Conservation (phyloP, 1,140 invertebrate species). For the Bombus polaris region DNA sequence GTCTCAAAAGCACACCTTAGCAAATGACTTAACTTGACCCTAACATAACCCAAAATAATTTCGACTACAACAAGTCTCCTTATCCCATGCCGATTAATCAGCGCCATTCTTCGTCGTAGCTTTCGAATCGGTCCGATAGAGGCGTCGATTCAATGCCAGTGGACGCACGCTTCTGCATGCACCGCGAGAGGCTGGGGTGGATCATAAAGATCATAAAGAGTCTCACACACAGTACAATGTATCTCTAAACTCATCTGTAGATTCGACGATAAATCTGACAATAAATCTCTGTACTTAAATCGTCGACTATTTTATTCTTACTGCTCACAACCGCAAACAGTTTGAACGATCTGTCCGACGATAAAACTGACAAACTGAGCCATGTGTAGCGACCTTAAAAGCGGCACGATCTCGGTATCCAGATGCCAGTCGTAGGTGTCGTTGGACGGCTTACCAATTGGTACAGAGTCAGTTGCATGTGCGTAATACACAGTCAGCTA, state of each 20-base stretch:
- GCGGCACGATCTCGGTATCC: constrained; percentile 35
- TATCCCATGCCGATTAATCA: background rate
- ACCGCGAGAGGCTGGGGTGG: background rate
- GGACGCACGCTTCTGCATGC: background rate
- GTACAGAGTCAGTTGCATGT: constrained; percentile 59
- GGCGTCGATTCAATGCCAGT: background rate
- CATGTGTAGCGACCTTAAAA: background rate
- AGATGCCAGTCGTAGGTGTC: constrained; percentile 64
- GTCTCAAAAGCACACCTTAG: background rate
- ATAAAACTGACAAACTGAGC: background rate
- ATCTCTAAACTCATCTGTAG: background rate
- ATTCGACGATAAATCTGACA: background rate
- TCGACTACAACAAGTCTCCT: background rate
- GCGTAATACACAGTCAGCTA: constrained; percentile 37
- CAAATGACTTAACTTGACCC: background rate
- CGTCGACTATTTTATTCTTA: background rate
- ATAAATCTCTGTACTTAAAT: background rate
- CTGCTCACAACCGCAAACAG: background rate
- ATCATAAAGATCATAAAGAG: background rate
- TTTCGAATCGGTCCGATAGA: background rate
- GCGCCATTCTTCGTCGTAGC: background rate
- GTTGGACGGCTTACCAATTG: constrained; percentile 67
- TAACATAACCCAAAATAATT: background rate
- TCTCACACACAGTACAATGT: background rate
- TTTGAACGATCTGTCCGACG: background rate